Evolutionary conservation across 1,140 invertebrate species (phyloP).

Genomic region (Trachelipus rathkii): DNA sequence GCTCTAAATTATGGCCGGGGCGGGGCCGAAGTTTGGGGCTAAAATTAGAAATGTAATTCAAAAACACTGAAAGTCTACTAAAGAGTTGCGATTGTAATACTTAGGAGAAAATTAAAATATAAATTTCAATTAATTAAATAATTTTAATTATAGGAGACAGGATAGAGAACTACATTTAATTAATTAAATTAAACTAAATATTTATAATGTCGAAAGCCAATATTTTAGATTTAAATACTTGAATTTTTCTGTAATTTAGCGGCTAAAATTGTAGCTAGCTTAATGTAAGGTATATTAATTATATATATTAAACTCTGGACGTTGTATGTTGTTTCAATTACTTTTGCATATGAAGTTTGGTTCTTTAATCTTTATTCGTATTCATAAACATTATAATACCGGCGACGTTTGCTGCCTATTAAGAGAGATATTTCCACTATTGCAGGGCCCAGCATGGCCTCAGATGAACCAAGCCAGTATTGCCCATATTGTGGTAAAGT

Average conservation of each 20-base stretch:
- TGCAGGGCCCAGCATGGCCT: constrained; percentile 38
- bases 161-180: no score
- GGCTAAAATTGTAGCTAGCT: constrained; percentile 10
- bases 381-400: background rate
- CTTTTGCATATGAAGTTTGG: background rate
- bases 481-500: constrained; percentile 44
- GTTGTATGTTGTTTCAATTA: constrained; percentile 7
- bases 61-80: no score
- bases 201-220: no score
- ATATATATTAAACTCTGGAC: constrained; percentile 1
- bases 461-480: constrained; percentile 34
- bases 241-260: constrained; percentile 10
- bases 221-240: no score
- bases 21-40: no score
- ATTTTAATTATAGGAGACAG: no score
- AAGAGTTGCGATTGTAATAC: no score
- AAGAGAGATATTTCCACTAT: constrained; percentile 42
- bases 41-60: no score
- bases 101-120: no score
- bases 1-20: no score
- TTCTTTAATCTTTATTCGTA: background rate
- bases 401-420: constrained; percentile 16
- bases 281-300: background rate
- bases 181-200: no score
- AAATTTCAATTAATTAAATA: no score